Conservation (phyloP, 2,113 vertebrate species). For the Oryzias melastigma region DNA sequence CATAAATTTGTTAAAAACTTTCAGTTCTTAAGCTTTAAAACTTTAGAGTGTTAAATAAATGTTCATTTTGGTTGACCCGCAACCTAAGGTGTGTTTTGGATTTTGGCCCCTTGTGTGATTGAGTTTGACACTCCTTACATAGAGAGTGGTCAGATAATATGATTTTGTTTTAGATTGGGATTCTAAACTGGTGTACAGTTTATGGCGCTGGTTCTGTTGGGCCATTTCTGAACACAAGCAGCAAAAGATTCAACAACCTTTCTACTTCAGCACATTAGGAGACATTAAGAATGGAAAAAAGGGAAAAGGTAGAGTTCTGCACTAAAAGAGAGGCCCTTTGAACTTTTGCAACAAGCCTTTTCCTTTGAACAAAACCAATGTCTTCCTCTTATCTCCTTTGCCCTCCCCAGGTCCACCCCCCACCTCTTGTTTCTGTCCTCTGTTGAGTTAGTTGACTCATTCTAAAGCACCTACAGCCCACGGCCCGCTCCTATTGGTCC, state of each 20-base stretch:
- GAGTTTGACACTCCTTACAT: too few species aligned
- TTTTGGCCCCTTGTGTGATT: too few species aligned
- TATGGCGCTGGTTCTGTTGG: too few species aligned
- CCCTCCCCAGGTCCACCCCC: constrained; percentile 34
- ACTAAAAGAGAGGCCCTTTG: constrained; percentile 59
- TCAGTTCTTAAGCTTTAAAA: too few species aligned
- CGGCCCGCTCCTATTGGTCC: constrained; percentile 55
- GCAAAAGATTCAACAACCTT: constrained; percentile 49
- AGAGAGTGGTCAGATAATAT: too few species aligned
- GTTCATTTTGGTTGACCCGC: too few species aligned
- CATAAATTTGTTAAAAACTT: too few species aligned
- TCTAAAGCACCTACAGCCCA: constrained; percentile 57
- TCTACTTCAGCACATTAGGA: constrained; percentile 43
- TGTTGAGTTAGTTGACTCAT: constrained; percentile 64
- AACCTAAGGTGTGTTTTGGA: too few species aligned
- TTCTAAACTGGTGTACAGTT: too few species aligned
- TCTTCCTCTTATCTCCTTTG: constrained; percentile 62
- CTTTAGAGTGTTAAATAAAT: too few species aligned
- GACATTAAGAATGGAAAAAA: constrained; percentile 28
- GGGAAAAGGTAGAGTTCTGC: constrained; percentile 48
- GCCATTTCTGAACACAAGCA: neutral
- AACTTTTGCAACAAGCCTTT: constrained; percentile 63
- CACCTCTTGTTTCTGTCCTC: constrained; percentile 54
- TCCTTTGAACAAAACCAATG: constrained; percentile 68
- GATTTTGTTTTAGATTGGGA: too few species aligned